Evolutionary conservation across 2,888 invertebrate genomes (phyloP).

Genomic region (Drymonia ruficornis): DNA sequence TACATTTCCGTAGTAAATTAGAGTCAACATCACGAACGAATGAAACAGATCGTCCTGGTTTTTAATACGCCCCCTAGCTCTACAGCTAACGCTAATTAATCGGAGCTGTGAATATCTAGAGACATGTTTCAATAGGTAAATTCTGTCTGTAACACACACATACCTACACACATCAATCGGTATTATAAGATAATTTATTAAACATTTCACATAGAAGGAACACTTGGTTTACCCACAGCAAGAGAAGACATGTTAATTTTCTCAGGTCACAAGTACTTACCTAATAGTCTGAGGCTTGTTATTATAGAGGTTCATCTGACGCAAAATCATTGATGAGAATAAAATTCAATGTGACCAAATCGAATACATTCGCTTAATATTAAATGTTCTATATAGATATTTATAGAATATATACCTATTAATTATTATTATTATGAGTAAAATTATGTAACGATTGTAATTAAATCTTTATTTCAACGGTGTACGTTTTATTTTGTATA

Average conservation of each 20-base stretch:
- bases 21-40: too few species aligned
- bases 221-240: slow-evolving; percentile 40
- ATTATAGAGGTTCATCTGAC: slow-evolving; percentile 24
- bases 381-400: slow-evolving; percentile 83
- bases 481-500: slow-evolving; percentile 57
- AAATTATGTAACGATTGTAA: slow-evolving; percentile 84
- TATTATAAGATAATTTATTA: slow-evolving; percentile 53
- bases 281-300: slow-evolving; percentile 47
- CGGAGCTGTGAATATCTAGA: slow-evolving; percentile 45
- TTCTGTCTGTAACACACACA: slow-evolving; percentile 28
- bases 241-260: slow-evolving; percentile 25
- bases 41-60: too few species aligned
- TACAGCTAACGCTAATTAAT: slow-evolving; percentile 17
- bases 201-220: slow-evolving; percentile 42
- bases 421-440: slow-evolving; percentile 80
- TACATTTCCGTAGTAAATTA: too few species aligned
- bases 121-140: slow-evolving; percentile 24
- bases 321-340: slow-evolving; percentile 32
- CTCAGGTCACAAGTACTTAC: slow-evolving; percentile 37
- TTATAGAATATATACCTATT: slow-evolving; percentile 83
- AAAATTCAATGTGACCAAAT: slow-evolving; percentile 78
- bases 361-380: slow-evolving; percentile 83
- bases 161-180: slow-evolving; percentile 41
- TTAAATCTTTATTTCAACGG: slow-evolving; percentile 83
- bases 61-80: too few species aligned